phyloP scores from a whole-genome alignment of 1,140 invertebrate genomes.

The Rhopalosiphum padi region DNA sequence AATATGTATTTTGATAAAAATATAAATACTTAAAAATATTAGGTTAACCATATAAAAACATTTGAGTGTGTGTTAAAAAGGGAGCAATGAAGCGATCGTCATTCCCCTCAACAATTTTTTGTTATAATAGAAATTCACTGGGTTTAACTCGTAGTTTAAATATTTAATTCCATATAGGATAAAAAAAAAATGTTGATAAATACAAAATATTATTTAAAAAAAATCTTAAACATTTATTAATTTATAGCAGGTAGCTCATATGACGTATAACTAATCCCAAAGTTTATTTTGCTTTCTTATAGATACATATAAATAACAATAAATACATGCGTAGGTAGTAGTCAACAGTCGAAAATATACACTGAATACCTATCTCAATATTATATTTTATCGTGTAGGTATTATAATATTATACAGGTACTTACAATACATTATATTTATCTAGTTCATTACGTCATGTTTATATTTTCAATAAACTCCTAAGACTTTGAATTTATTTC shows the following conservation, averaged over 20 bases:
- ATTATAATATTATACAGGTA: too few species aligned
- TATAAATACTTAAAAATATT: neutral
- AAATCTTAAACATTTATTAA: neutral
- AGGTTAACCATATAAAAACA: neutral
- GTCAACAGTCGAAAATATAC: too few species aligned
- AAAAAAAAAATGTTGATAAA: neutral
- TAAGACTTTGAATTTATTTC: neutral
- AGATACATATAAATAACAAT: too few species aligned
- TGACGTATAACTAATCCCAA: neutral
- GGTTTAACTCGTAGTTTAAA: neutral
- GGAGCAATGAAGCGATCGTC: neutral
- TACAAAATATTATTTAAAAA: neutral
- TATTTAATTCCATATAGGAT: neutral
- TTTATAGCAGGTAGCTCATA: neutral
- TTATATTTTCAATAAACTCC: neutral
- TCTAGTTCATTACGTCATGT: neutral
- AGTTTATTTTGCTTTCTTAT: neutral
- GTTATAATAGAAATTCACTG: neutral
- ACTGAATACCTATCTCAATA: too few species aligned
- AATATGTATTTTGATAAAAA: neutral
- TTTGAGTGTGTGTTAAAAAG: neutral
- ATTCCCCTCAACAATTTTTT: neutral
- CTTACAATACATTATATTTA: neutral
- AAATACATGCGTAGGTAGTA: too few species aligned
- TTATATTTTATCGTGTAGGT: too few species aligned